Base-by-base conservation (phyloP, 2,113 vertebrate genomes). In the Silurus meridionalis region DNA sequence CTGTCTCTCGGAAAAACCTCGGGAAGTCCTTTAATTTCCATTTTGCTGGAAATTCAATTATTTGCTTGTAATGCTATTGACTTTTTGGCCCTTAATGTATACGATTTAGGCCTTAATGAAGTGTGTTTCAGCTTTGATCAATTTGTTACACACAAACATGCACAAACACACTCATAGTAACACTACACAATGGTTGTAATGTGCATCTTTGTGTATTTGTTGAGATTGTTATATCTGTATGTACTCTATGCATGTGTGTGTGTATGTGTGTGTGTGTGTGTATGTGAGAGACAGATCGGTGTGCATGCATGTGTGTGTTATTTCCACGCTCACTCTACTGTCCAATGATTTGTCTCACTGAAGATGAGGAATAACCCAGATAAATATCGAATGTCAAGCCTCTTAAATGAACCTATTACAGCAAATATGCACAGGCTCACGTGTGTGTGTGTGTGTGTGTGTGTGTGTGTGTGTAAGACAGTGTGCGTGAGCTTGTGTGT, bases 371-470 rank as follows among this genome's bases (percentile, higher is more conserved):
- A 80, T 96, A 97, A 96, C 96, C 94, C 96, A 96, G 96, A 97
- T 96, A 96, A 96, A 96, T 96, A 96, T 96, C 95, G 95, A 96
- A 94, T 95, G 96, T 96, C 96, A 96, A 94, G 95, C 95, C 95
- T 96, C 95, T 96, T 96, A 96, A 96, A 97, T 95, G 95, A 97
- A 96, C 94, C 93, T 95, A 94, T 96, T 96, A 96, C 95, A 66
- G 63, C 60, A 67, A 37, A 37, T 37, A 37, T 37, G 28, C 28
- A 37, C 28, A 37, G 28, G 28, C 28, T 37, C 28, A 2, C 2
- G 28, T 37, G 28, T 37, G 28, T 37, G 28, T 2, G 1, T 37
- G 28, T 37, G 28, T 21, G 72, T 57, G 64, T 58, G 57, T 46
- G 50, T 9, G 8, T 37, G 60, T 25, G 46, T 57, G 67, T 74